phyloP scores from a whole-genome alignment of 2,888 invertebrate genomes.

The Cheilosia scutellata region DNA sequence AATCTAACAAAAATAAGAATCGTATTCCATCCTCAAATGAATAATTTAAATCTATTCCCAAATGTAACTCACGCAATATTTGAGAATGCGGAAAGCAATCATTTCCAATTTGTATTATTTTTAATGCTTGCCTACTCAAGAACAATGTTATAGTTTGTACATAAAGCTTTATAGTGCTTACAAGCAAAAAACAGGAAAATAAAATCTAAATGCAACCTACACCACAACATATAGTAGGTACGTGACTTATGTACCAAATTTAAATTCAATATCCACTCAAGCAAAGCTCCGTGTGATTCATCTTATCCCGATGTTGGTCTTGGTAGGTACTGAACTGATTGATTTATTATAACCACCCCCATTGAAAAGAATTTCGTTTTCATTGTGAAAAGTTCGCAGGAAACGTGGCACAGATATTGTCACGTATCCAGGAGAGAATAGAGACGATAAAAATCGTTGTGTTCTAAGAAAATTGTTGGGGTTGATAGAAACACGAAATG shows the following conservation, averaged over 20 bases:
- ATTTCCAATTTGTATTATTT: neutral
- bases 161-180: too few relatives aligned
- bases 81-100: slow-evolving; percentile 5
- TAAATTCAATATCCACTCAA: slow-evolving; percentile 1
- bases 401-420: neutral
- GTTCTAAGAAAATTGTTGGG: neutral
- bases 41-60: neutral
- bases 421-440: neutral
- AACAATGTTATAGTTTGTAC: neutral
- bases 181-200: neutral
- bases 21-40: neutral
- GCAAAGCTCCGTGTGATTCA: slow-evolving; percentile 3
- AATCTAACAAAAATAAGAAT: neutral
- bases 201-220: neutral
- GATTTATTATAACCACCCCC: neutral
- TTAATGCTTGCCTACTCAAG: neutral
- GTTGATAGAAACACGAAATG: neutral
- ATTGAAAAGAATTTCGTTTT: neutral
- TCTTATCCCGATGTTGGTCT: neutral
- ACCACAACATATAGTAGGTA: neutral
- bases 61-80: neutral
- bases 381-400: neutral
- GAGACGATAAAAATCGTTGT: neutral
- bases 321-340: neutral
- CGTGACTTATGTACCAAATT: slow-evolving; percentile 12